Evolutionary conservation across 2,797 vertebrate species (phyloP).

Genomic region (Euphonia xanthogaster): DNA sequence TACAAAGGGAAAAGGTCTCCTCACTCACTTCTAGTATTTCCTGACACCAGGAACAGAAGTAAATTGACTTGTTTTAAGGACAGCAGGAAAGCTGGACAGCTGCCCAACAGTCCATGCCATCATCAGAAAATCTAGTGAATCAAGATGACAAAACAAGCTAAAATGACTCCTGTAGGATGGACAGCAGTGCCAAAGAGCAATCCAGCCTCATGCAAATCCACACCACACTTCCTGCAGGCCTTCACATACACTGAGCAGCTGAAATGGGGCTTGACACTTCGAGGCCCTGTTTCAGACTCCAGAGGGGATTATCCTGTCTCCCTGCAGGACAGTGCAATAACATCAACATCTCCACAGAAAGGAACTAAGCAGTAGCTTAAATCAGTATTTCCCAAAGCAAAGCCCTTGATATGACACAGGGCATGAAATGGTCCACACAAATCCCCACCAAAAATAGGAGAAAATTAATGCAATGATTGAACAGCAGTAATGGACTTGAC

Average conservation of each 20-base stretch:
- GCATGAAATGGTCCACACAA: background rate
- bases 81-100: background rate
- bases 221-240: background rate
- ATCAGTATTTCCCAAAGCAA: background rate
- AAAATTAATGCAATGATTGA: background rate
- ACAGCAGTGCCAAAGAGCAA: background rate
- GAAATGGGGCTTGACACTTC: background rate
- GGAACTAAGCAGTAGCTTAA: background rate
- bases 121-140: background rate
- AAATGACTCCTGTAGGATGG: background rate
- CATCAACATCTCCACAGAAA: background rate
- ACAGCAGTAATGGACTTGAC: background rate
- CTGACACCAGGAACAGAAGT: background rate
- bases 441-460: background rate
- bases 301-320: background rate
- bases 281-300: background rate
- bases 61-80: background rate
- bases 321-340: background rate
- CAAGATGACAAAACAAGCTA: background rate
- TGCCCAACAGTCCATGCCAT: background rate
- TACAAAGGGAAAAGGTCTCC: background rate
- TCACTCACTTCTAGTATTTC: background rate
- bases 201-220: background rate
- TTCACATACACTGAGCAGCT: background rate
- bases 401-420: background rate